These are phyloP conservation scores for Apteryx owenii DNA, from an alignment of 2,113 vertebrate species.

Conservation along the genomic window DNA sequence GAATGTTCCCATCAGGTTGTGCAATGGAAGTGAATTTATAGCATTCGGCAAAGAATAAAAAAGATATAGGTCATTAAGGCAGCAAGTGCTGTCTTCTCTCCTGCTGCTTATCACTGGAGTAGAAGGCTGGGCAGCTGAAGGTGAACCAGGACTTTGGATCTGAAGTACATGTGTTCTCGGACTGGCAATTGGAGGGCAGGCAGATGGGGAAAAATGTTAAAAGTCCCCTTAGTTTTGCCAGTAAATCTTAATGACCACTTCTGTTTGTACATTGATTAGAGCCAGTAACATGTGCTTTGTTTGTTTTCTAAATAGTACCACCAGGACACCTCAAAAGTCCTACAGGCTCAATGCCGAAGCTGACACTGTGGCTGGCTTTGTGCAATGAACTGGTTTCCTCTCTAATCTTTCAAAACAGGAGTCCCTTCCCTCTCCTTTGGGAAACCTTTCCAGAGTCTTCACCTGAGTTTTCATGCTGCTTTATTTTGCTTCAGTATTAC, in stretches of 20 bases:
- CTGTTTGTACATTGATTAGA: background rate
- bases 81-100: accelerated
- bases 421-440: background rate
- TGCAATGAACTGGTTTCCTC: background rate
- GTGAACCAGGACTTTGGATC: background rate
- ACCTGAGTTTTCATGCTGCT: background rate
- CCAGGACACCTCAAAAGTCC: background rate
- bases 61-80: background rate
- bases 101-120: accelerated
- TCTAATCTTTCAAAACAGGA: background rate
- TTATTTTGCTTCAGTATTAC: background rate
- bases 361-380: background rate
- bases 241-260: background rate
- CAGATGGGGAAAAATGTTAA: background rate
- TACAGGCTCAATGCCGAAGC: background rate
- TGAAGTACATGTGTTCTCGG: background rate
- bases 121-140: accelerated
- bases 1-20: background rate
- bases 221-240: accelerated
- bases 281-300: background rate
- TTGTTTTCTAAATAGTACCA: background rate
- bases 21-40: background rate
- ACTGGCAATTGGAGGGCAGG: background rate
- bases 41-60: background rate
- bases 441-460: background rate